Percentiles rank a stretch among this genome's conserved stretches.
Conservation (phyloP, 2,113 vertebrate species). For the Centrocercus urophasianus region DNA sequence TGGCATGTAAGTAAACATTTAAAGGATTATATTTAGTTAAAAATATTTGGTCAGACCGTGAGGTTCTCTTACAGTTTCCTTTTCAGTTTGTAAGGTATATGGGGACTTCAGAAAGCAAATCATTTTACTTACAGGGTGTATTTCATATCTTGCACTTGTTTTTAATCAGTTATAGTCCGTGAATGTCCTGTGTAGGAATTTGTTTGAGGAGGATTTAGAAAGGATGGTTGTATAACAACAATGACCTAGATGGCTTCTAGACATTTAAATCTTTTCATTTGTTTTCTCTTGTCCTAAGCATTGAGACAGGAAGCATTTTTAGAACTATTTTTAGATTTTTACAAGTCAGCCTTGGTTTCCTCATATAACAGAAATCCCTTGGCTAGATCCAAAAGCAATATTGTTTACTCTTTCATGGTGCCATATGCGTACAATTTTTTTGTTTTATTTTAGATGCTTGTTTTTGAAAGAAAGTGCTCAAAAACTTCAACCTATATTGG, state of each 20-base stretch:
- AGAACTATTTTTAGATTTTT: slow-evolving; percentile 57
- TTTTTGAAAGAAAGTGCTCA: background rate
- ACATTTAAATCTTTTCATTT: slow-evolving; percentile 11
- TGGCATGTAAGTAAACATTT: background rate
- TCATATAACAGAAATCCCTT: slow-evolving; percentile 2
- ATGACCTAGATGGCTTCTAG: background rate
- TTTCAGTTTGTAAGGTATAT: background rate
- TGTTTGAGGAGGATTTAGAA: slow-evolving; percentile 51
- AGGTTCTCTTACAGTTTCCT: background rate
- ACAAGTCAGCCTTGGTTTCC: slow-evolving; percentile 51
- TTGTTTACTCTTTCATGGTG: background rate
- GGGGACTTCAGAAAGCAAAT: background rate
- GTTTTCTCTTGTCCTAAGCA: slow-evolving; percentile 25
- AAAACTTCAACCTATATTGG: background rate
- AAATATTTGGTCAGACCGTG: background rate
- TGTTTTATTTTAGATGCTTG: background rate
- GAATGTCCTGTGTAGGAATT: slow-evolving; percentile 34
- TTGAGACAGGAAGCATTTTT: slow-evolving; percentile 49
- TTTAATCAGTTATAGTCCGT: slow-evolving; percentile 27
- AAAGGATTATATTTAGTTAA: background rate
- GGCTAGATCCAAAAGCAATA: background rate
- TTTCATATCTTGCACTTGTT: slow-evolving; percentile 7
- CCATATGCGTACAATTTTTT: background rate
- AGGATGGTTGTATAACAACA: slow-evolving; percentile 17
- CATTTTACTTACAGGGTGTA: background rate